phyloP scores from a whole-genome alignment of 2,888 invertebrate genomes.

The Autographa gamma region DNA sequence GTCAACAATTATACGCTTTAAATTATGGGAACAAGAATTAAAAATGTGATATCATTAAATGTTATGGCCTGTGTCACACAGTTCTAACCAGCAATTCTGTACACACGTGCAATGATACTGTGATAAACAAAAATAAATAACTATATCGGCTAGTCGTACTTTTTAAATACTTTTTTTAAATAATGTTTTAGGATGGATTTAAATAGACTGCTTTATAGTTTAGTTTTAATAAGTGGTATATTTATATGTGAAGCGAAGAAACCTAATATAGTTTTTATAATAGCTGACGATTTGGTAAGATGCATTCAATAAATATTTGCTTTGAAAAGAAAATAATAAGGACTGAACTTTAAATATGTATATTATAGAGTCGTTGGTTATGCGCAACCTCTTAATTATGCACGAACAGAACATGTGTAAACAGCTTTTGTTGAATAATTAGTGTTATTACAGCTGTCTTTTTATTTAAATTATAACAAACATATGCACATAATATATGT shows the following conservation, averaged over 20 bases:
- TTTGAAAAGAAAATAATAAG: no score
- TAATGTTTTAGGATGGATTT: conserved; percentile 28
- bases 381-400: neutral
- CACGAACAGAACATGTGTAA: no score
- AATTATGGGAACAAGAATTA: neutral
- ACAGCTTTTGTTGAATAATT: no score
- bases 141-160: neutral
- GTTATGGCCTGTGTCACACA: conserved; percentile 18
- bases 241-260: conserved; percentile 14
- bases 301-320: neutral
- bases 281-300: conserved; percentile 95
- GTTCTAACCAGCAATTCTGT: neutral
- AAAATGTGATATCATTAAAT: conserved; percentile 26
- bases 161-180: neutral
- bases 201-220: neutral
- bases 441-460: no score
- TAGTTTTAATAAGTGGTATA: conserved; percentile 11
- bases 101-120: conserved; percentile 11
- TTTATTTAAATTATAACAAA: no score
- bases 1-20: conserved; percentile 1
- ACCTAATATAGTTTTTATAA: conserved; percentile 92
- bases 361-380: neutral
- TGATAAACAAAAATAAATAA: conserved; percentile 2
- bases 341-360: no score
- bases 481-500: no score